phyloP scores from a whole-genome alignment of 2,888 invertebrate species.

The Zeuzera pyrina region DNA sequence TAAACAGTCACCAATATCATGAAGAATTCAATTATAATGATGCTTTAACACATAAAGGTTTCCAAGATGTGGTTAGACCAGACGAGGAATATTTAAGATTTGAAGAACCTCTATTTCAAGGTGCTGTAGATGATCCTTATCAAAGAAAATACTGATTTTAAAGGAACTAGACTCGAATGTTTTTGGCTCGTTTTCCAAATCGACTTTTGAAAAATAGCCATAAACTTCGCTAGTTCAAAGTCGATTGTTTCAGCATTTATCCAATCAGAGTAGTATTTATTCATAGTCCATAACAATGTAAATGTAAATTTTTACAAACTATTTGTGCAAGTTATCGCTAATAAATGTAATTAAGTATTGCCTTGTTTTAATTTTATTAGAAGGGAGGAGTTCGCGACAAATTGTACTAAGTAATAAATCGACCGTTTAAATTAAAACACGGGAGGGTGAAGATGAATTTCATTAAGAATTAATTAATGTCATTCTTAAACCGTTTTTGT shows the following conservation, averaged over 20 bases:
- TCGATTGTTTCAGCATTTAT: constrained; percentile 1
- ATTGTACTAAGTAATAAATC: constrained; percentile 70
- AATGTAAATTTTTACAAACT: not conserved
- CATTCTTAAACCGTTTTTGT: constrained; percentile 71
- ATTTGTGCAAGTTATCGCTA: constrained; percentile 36
- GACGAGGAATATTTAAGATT: constrained; percentile 55
- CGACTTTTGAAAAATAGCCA: constrained; percentile 20
- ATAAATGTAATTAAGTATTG: constrained; percentile 61
- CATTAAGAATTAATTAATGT: constrained; percentile 75
- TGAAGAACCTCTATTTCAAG: constrained; percentile 57
- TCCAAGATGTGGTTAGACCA: constrained; percentile 43
- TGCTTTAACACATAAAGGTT: constrained; percentile 44
- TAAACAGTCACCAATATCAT: constrained; percentile 65
- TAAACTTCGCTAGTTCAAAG: constrained; percentile 9
- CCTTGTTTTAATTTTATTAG: constrained; percentile 48
- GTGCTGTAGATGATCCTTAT: constrained; percentile 55
- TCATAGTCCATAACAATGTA: constrained; percentile 15
- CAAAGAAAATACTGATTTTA: constrained; percentile 51
- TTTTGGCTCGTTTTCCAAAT: constrained; percentile 30
- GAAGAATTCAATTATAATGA: constrained; percentile 42
- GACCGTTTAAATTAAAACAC: constrained; percentile 66
- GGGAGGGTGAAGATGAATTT: constrained; percentile 72
- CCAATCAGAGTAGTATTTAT: constrained; percentile 26
- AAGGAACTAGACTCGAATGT: constrained; percentile 9
- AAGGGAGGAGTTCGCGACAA: constrained; percentile 51